Evolutionary conservation across 2,113 vertebrate genomes (phyloP).

Genomic region (Hippocampus mohnikei): DNA sequence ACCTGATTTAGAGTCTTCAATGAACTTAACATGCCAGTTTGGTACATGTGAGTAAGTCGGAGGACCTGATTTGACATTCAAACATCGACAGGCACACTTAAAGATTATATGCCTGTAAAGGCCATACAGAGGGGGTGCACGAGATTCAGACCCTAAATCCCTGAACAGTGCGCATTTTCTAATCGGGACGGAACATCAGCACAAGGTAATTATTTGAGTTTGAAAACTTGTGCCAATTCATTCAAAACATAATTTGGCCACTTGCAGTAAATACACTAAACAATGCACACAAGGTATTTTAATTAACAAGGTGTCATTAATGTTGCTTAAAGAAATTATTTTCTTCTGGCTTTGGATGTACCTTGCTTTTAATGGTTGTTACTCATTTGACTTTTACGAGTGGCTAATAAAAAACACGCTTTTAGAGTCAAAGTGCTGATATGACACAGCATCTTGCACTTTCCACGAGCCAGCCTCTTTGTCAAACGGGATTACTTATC

Average conservation of each 20-base stretch:
- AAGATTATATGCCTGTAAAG: too few species aligned
- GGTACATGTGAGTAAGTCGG: too few species aligned
- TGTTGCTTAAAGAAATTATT: background rate
- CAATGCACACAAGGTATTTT: background rate
- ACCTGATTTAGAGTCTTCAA: background rate
- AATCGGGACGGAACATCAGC: background rate
- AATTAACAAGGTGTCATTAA: background rate
- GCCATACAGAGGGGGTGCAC: too few species aligned
- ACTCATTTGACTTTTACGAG: background rate
- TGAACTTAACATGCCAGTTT: too few species aligned
- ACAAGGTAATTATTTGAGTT: background rate
- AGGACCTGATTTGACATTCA: too few species aligned
- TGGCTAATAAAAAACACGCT: background rate
- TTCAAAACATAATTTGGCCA: background rate
- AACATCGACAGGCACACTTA: too few species aligned
- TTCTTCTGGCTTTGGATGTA: background rate
- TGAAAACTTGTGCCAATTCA: background rate
- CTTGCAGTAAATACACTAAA: background rate
- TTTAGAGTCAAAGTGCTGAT: background rate
- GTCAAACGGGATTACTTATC: conserved; percentile 1
- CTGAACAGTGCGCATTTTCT: background rate
- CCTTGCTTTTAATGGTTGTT: background rate
- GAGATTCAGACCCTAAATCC: too few species aligned
- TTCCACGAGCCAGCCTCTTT: conserved; percentile 8
- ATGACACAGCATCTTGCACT: background rate